Evolutionary conservation across 2,888 invertebrate species (phyloP), one percentile per base, ranked within the genome.

Genomic region (Dryobota labecula): DNA sequence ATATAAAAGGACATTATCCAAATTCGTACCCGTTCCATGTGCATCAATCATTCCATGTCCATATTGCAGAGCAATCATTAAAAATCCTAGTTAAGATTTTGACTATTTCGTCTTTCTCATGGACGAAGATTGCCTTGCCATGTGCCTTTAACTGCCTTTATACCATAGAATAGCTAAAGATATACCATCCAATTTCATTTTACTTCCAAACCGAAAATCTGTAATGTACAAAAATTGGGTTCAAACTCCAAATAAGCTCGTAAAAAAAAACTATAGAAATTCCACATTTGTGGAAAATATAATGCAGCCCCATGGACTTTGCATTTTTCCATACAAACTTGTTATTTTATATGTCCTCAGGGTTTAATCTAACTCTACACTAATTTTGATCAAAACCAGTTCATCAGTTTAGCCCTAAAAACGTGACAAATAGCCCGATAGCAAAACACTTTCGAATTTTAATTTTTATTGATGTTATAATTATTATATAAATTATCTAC

Each of bases 1-100:
- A 1, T 24, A 7, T 38, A 74, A 66, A 73, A 66, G 49, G 56
- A 15, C 43, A 38, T 57, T 30, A 13, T 2, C 38, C 33, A n/a
- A 72, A 45, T 18, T 9, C 1, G 18, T 43, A 36, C 36, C 8
- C 49, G 36, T 43, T 49, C 47, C 11, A 30, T 24, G 36, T 49
- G 7, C 36, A 73, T 74, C 43, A 2, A 47, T 24, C 66, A 74
- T 73, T 65, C 43, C 49, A 43, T 74, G 43, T 6, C 66, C 57
- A 75, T 51, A 0, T 58, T 13, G 4, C 24, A 38, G 0, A 30
- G 43, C 18, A 66, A 30, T 73, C 24, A 74, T 66, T 73, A 24
- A 74, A 73, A 57, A 43, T n/a, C 47, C 27, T 64, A 6, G 20
- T 15, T 2, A 41, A 73, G 24, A 54, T 0, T 54, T 30, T 2